Evolutionary conservation across 2,113 vertebrate species (phyloP), one percentile per base, ranked within the genome.

Genomic region (Eidolon helvum): DNA sequence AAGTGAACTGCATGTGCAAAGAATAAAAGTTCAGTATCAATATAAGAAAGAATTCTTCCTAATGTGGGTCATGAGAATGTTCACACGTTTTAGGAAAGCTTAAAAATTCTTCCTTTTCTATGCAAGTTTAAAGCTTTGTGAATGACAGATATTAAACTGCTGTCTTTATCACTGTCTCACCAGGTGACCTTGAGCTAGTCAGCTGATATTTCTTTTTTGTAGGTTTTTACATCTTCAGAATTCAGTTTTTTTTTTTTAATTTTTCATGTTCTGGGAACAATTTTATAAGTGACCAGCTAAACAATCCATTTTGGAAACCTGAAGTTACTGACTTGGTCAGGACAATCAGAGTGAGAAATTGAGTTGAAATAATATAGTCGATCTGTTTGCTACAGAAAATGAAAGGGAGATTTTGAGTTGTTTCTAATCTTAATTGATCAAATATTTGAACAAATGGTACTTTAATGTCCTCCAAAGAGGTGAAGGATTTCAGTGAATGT

Each of bases 271-370:
- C 50, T 65, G 28, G 79, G 80, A 79, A 92, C 59, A 95, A 75
- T 82, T 92, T 85, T 97, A 96, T 82, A 93, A 96, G 94, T 77
- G 93, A 97, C 65, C 33, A 90, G 84, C 75, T 74, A 63, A 24
- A 53, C 61, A 69, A 61, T 68, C 85, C 61, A 57, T 83, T 90
- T 77, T 78, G 74, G 74, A 94, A 53, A 4, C 65, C 80, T 78
- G 30, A 75, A 94, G 35, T 96, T 84, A 91, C 79, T 79, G 78
- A 92, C 35, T 57, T 86, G 33, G 61, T 88, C 16, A 78, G 71
- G 69, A 85, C 12, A 26, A 43, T 83, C 59, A 69, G 43, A 30
- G 7, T 57, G 33, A 88, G 26, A 26, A 74, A 55, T n/a, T 40
- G 71, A 33, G 33, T 94, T 72, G 35, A 50, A 97, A 96, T 89